These are phyloP conservation scores for Belonocnema kinseyi DNA, from an alignment of 1,140 invertebrate genomes.

Conservation along the genomic window DNA sequence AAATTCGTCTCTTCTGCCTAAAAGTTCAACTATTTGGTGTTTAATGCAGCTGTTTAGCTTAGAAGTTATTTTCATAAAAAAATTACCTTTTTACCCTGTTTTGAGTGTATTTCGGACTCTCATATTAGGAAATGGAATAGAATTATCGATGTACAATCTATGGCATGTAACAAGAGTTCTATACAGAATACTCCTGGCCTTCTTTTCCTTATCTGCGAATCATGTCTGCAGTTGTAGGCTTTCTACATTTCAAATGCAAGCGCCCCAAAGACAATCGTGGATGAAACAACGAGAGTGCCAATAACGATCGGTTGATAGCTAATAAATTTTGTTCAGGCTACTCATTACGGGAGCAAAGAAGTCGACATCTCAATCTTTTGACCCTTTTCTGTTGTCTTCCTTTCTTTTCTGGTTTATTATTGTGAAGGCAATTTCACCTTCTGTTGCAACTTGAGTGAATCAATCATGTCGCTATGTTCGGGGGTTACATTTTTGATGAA, in stretches of 20 bases:
- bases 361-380: neutral
- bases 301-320: conserved; percentile 6
- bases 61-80: no score
- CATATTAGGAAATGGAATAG: conserved; percentile 15
- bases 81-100: no score
- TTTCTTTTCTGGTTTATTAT: neutral
- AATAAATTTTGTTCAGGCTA: neutral
- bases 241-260: conserved; percentile 2
- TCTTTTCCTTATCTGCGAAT: conserved; percentile 20
- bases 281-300: conserved; percentile 12
- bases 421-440: neutral
- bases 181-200: neutral
- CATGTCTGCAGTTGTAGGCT: neutral
- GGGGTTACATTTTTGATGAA: neutral
- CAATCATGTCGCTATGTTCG: neutral
- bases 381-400: neutral
- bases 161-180: no score
- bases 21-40: no score
- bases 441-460: neutral
- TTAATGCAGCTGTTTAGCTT: no score
- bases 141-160: neutral
- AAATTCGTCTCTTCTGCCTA: no score
- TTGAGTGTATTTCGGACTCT: no score
- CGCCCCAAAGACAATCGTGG: conserved; percentile 22
- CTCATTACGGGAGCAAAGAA: neutral